A percentile compares a stretch with the other conserved stretches of the same genome.
phyloP scores from a whole-genome alignment of 2,113 vertebrate genomes.

The Notothenia coriiceps region DNA sequence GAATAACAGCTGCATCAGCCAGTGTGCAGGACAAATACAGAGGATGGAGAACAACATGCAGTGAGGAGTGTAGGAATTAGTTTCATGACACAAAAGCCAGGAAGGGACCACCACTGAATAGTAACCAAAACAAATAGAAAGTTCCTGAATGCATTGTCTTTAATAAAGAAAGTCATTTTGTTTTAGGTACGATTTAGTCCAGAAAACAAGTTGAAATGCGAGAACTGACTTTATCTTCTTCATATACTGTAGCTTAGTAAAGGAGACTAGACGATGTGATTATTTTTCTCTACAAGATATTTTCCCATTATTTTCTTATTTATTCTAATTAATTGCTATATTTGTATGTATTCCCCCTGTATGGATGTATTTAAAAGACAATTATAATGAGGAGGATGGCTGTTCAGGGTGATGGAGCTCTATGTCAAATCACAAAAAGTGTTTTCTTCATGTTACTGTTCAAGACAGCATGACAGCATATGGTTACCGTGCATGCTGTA shows the following conservation, averaged over 20 bases:
- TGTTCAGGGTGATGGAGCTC: too few species aligned
- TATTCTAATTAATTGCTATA: too few species aligned
- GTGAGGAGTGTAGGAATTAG: not conserved
- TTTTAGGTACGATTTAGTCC: not conserved
- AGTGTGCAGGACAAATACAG: not conserved
- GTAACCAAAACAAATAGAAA: not conserved
- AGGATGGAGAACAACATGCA: constrained; percentile 13
- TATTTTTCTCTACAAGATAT: too few species aligned
- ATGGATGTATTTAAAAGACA: too few species aligned
- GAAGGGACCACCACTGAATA: not conserved
- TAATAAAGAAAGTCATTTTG: constrained; percentile 8
- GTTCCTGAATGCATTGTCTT: not conserved
- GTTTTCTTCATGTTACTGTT: not conserved
- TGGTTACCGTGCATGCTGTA: not conserved
- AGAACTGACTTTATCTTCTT: too few species aligned
- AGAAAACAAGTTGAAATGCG: too few species aligned
- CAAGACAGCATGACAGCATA: not conserved
- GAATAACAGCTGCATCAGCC: constrained; percentile 12
- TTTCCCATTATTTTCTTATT: too few species aligned
- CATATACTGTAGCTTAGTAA: too few species aligned
- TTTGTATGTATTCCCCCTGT: too few species aligned
- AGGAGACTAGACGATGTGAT: too few species aligned
- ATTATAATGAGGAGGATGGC: too few species aligned
- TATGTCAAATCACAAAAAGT: not conserved
- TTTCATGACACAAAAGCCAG: not conserved